A percentile compares a stretch with the other conserved stretches of the same genome.
phyloP scores from a whole-genome alignment of 2,888 invertebrate species.

The Amphipyra tragopoginis region DNA sequence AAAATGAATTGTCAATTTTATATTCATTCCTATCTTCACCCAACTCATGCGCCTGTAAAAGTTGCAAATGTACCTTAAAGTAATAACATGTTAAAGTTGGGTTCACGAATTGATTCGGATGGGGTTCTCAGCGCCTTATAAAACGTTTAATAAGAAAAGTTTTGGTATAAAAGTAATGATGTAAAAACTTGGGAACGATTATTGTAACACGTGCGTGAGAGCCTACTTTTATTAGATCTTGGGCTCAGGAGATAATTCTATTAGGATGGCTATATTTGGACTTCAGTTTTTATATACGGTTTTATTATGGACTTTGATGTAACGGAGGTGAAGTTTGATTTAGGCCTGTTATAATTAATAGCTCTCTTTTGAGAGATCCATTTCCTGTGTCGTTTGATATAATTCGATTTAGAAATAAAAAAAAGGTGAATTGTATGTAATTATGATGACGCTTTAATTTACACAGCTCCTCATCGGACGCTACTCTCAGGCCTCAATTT shows the following conservation, averaged over 20 bases:
- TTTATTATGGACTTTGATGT: no score
- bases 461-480: no score
- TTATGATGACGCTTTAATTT: no score
- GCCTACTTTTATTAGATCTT: slow-evolving; percentile 5
- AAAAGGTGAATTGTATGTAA: no score
- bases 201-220: slow-evolving; percentile 32
- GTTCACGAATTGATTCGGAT: slow-evolving; percentile 46
- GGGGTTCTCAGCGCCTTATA: slow-evolving; percentile 22
- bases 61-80: slow-evolving; percentile 29
- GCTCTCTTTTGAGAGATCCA: no score
- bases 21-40: background rate
- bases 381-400: no score
- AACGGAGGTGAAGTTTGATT: no score
- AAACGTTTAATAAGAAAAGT: slow-evolving; percentile 53
- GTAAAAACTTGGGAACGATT: slow-evolving; percentile 48
- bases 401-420: no score
- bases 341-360: no score
- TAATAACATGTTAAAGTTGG: slow-evolving; percentile 43
- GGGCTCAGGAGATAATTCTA: slow-evolving; percentile 16
- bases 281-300: no score
- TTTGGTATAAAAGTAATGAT: slow-evolving; percentile 49
- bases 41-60: slow-evolving; percentile 17
- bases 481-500: no score
- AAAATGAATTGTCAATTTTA: no score
- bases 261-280: slow-evolving; percentile 1